Conservation (phyloP, 2,113 vertebrate species). For the Pogonocichla stellata region DNA sequence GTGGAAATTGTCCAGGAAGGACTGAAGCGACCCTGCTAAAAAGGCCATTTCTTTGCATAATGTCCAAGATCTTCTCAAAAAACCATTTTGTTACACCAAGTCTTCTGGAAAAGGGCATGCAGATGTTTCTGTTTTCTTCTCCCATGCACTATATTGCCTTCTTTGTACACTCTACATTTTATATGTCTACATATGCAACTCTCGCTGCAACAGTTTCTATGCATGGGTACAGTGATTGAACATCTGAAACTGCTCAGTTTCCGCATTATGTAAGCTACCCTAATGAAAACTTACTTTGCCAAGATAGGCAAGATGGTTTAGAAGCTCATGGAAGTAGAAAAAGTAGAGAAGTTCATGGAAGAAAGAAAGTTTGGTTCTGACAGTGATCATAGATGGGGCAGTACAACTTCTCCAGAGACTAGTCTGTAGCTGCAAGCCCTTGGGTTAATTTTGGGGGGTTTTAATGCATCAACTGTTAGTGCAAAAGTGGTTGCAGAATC, state of each 20-base stretch:
- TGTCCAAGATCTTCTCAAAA: neutral
- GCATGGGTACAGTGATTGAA: neutral
- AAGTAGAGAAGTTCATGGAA: neutral
- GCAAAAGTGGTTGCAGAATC: neutral
- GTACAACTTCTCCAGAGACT: neutral
- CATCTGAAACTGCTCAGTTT: neutral
- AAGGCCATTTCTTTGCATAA: neutral
- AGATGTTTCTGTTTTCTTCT: neutral
- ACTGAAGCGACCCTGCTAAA: accelerated
- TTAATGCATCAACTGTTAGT: neutral
- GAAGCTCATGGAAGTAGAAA: neutral
- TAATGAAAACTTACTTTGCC: neutral
- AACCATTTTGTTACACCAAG: neutral
- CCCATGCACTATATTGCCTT: neutral
- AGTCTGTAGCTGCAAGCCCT: neutral
- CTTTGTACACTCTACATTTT: neutral
- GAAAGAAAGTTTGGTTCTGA: neutral
- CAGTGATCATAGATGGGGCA: neutral
- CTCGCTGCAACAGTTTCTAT: neutral
- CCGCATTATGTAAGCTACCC: neutral
- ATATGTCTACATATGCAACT: neutral
- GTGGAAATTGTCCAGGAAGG: neutral
- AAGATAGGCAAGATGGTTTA: neutral
- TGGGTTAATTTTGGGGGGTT: neutral
- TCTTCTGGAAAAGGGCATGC: neutral